Conservation (phyloP, 2,888 invertebrate species). For the Limenitis arthemis region DNA sequence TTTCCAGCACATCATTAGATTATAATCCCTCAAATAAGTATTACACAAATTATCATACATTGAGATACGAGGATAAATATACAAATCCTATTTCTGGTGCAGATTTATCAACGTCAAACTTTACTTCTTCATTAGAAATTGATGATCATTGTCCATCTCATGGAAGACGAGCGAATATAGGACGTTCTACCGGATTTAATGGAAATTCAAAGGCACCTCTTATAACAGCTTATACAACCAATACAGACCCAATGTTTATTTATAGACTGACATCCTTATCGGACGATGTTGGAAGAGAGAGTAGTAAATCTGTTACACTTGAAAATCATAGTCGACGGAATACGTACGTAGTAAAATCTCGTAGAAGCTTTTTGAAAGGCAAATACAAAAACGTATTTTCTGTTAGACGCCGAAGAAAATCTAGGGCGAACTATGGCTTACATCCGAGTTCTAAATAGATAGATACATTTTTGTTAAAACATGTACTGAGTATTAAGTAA, state of each 20-base stretch:
- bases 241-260: slow-evolving; percentile 20
- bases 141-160: slow-evolving; percentile 41
- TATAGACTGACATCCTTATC: slow-evolving; percentile 15
- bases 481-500: neutral
- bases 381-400: slow-evolving; percentile 45
- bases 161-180: slow-evolving; percentile 25
- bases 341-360: slow-evolving; percentile 31
- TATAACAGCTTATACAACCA: slow-evolving; percentile 33
- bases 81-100: slow-evolving; percentile 35
- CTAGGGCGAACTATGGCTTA: slow-evolving; percentile 24
- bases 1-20: slow-evolving; percentile 42
- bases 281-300: slow-evolving; percentile 1
- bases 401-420: slow-evolving; percentile 37
- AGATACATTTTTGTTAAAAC: slow-evolving; percentile 2
- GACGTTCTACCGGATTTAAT: slow-evolving; percentile 30
- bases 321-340: slow-evolving; percentile 10
- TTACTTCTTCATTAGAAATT: slow-evolving; percentile 37
- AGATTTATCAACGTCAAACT: slow-evolving; percentile 33
- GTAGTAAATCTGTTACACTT: slow-evolving; percentile 2
- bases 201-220: slow-evolving; percentile 33
- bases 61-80: slow-evolving; percentile 48
- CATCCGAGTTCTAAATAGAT: slow-evolving; percentile 8
- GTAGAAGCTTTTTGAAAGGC: slow-evolving; percentile 35
- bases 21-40: slow-evolving; percentile 35
- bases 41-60: slow-evolving; percentile 37